These are phyloP conservation scores for Rhinichthys klamathensis DNA, from an alignment of 2,113 vertebrate species.

Conservation along the genomic window DNA sequence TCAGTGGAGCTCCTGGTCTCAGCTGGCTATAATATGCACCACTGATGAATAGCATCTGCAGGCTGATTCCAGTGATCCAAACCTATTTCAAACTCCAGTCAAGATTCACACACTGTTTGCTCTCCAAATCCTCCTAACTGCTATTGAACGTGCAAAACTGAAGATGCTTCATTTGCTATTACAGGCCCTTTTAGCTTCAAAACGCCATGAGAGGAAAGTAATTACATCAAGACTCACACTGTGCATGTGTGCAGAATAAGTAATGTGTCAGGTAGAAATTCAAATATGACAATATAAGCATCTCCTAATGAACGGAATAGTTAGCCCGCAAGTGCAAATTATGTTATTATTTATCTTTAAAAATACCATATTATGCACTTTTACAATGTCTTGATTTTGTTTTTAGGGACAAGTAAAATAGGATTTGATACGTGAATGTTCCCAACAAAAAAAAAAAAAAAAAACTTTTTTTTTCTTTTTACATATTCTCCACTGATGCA, in stretches of 20 bases:
- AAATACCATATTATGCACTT: no score
- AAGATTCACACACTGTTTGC: constrained; percentile 6
- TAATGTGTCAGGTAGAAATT: not conserved
- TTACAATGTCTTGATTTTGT: no score
- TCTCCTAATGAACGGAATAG: not conserved
- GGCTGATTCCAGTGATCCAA: constrained; percentile 5
- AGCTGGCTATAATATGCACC: constrained; percentile 30
- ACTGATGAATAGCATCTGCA: constrained; percentile 31
- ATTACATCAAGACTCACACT: constrained; percentile 1
- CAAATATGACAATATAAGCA: not conserved
- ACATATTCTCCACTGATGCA: no score
- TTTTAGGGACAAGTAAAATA: no score
- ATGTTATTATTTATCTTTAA: not conserved
- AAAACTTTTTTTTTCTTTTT: no score
- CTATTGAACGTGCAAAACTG: not conserved
- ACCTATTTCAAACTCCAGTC: constrained; percentile 33
- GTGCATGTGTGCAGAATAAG: not conserved
- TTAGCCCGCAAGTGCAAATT: not conserved
- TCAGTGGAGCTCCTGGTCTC: constrained; percentile 13
- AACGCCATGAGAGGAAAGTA: not conserved
- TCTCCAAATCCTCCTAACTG: constrained; percentile 14
- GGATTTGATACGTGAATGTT: no score
- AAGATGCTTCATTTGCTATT: constrained; percentile 32
- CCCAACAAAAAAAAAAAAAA: no score
- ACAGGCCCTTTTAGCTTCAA: constrained; percentile 15